Evolutionary conservation across 1,140 invertebrate species (phyloP).

Genomic region (Megalopta genalis): DNA sequence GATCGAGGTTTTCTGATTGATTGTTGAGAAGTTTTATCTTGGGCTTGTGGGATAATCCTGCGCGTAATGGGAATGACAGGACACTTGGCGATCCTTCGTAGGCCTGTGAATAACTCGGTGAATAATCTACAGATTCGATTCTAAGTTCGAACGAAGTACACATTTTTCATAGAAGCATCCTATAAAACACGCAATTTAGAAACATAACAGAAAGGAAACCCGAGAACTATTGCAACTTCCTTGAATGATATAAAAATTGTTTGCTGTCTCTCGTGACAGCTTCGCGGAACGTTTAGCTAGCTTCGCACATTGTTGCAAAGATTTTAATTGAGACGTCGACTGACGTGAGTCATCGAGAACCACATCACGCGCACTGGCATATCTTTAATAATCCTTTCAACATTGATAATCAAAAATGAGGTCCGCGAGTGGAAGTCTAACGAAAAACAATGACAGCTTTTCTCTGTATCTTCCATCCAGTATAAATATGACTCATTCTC

Average conservation of each 20-base stretch:
- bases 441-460: background rate
- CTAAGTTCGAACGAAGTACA: no score
- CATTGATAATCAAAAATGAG: background rate
- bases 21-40: background rate
- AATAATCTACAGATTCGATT: no score
- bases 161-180: no score
- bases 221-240: background rate
- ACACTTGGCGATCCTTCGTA: no score
- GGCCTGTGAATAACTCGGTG: no score
- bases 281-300: background rate
- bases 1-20: background rate
- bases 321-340: background rate
- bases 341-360: background rate
- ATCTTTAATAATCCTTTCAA: slow-evolving; percentile 1
- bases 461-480: background rate
- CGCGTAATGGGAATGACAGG: no score
- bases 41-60: no score
- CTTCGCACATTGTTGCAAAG: background rate
- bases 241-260: background rate
- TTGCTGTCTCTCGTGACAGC: background rate
- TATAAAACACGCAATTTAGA: no score
- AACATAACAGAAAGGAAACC: no score
- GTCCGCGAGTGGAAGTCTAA: background rate
- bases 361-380: background rate
- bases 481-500: slow-evolving; percentile 9